These are phyloP conservation scores for Tetragnatha versicolor DNA, from an alignment of 1,140 invertebrate genomes.

Conservation along the genomic window DNA sequence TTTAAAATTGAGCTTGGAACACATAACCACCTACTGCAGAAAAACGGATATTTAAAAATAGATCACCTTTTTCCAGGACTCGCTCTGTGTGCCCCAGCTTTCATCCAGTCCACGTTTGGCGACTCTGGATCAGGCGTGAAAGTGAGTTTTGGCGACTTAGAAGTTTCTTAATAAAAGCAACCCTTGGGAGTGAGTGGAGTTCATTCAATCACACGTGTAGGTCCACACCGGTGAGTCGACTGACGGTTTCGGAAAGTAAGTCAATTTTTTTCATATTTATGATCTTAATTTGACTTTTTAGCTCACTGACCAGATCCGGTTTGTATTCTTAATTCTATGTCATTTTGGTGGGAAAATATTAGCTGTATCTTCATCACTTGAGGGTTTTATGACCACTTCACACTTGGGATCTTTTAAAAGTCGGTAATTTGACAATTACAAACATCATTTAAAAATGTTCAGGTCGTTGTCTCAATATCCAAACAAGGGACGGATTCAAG, in stretches of 20 bases:
- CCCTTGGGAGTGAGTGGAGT: constrained; percentile 2
- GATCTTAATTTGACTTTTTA: constrained; percentile 2
- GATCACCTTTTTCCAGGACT: not conserved
- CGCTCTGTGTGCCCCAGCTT: not conserved
- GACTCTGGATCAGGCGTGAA: not conserved
- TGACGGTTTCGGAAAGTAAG: constrained; percentile 13
- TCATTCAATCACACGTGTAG: not conserved
- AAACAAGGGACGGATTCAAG: too few species aligned
- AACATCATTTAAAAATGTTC: too few species aligned
- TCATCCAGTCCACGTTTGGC: not conserved
- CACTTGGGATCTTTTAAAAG: too few species aligned
- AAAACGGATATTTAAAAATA: constrained; percentile 21
- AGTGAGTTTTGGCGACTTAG: not conserved
- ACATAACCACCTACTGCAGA: constrained; percentile 6
- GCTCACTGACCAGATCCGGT: not conserved
- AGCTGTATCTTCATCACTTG: too few species aligned
- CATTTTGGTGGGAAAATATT: too few species aligned
- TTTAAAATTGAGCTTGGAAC: too few species aligned
- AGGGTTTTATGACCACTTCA: too few species aligned
- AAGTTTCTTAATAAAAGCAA: constrained; percentile 10
- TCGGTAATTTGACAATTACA: too few species aligned
- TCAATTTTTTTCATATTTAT: too few species aligned
- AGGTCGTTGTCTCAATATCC: too few species aligned
- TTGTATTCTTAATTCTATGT: too few species aligned
- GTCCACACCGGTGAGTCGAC: not conserved